Conservation (phyloP, 2,797 vertebrate genomes). For the Chiloscyllium punctatum region DNA sequence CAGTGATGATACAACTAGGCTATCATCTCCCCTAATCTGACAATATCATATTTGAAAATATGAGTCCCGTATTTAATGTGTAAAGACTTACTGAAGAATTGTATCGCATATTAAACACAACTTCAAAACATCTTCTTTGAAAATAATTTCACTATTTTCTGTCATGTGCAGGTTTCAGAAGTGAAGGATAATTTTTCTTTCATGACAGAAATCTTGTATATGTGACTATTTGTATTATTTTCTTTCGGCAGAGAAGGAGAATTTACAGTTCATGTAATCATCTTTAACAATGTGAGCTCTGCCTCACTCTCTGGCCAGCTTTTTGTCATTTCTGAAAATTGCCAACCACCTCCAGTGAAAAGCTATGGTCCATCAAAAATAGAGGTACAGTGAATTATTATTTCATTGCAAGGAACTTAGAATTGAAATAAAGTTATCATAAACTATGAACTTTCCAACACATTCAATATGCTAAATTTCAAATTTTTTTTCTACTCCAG, state of each 20-base stretch:
- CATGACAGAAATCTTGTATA: not conserved
- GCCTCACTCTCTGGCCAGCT: slow-evolving; percentile 58
- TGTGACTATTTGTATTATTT: not conserved
- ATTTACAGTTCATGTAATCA: slow-evolving; percentile 58
- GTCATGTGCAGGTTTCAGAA: not conserved
- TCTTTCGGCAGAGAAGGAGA: slow-evolving; percentile 61
- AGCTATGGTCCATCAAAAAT: slow-evolving; percentile 67
- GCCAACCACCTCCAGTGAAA: slow-evolving; percentile 70
- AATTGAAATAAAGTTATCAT: not conserved
- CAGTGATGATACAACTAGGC: too few relatives aligned
- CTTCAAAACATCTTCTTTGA: not conserved
- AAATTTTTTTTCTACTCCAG: not conserved
- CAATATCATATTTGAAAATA: not conserved
- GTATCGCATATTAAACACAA: not conserved
- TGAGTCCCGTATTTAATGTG: not conserved
- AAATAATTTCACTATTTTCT: not conserved
- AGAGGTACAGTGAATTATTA: slow-evolving; percentile 55
- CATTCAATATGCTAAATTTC: not conserved
- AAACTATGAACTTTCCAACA: not conserved
- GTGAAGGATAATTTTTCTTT: not conserved
- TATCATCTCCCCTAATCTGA: not conserved
- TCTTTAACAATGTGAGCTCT: slow-evolving; percentile 65
- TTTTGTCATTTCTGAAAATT: slow-evolving; percentile 61
- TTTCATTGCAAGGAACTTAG: not conserved
- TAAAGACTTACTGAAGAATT: not conserved